Base-by-base conservation (phyloP, 2,888 invertebrate genomes). In the Petrolisthes cinctipes region DNA sequence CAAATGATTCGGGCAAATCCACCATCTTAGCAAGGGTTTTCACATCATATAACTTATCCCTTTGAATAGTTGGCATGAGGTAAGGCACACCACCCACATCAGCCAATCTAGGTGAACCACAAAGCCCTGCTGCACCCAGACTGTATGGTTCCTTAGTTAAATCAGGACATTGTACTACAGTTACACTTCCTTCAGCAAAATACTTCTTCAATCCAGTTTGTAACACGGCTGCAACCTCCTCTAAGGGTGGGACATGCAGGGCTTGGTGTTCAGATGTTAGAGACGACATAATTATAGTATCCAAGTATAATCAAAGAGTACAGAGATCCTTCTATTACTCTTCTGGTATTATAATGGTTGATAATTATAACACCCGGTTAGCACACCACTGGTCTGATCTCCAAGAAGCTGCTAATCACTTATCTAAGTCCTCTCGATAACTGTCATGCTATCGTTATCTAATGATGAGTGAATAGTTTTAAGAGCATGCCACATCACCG, bases 111-210 rank as follows among this genome's bases (percentile, higher is more conserved):
- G 91, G 88, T 4, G 90, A 90, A 4, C 91, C 91, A 81, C 90
- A 85, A 17, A 91, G 68, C 7, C 91, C 91, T 84, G 68, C 82
- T 37, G 87, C 95, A n/a, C 96, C 96, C 90, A 98, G 94, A 89
- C 95, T 94, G 92, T 96, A 98, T 0, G 98, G 97, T 37, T 95
- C 92, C 92, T 95, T 93, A 2, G 95, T 96, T 91, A 99, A 94
- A 93, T 98, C 96, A 0, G 98, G 98, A 92, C 97, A 96, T 68
- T 96, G 95, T 14, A 95, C 96, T n/a, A 97, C 95, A 79, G 95
- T 94, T 3, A 97, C 97, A 61, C 92, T 92, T 54, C 96, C 96
- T 85, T 95, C 93, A 89, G 94, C 94, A 93, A 98, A 98, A 91
- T 96, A 96, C 80, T 93, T 93, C 56, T 92, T 93, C 88, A 98